Base-by-base conservation (phyloP, 2,888 invertebrate genomes). In the Minunthozetes semirufus region DNA sequence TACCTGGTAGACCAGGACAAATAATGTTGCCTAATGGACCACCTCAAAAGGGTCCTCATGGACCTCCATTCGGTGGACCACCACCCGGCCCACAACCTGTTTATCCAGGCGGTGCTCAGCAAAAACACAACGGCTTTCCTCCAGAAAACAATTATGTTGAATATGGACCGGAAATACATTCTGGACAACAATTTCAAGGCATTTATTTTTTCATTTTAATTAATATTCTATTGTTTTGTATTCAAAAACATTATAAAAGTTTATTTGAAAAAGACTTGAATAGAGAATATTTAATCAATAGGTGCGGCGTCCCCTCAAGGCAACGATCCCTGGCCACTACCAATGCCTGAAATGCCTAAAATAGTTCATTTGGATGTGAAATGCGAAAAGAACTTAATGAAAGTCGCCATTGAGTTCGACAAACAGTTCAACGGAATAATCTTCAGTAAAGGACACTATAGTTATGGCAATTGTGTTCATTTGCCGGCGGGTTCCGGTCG, bases 371-470 rank as follows among this genome's bases (percentile, higher is more conserved):
- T 94, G 15, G 94, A 95, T 80, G 94, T 94, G 0, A 94, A 94
- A 82, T 95, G 94, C 83, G 94, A 94, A 83, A 94, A 94, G 82
- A 93, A 90, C 81, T 87, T 91, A 75, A 95, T 95, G 94, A 90
- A 94, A 82, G 93, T 95, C 0, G 93, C 91, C 80, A 87, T 94
- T n/a, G 92, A 92, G 78, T 94, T 94, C 81, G 94, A 94, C 81
- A 92, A 93, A 81, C 94, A 94, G 0, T 94, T 94, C 86, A 93
- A 91, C 80, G 94, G 94, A n/a, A 93, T 94, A 71, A 92, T 94
- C 53, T 94, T 94, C 86, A 93, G 93, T 77, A 94, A 94, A 75
- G 80, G 94, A 0, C 93, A 94, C 83, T 94, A 94, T 83, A 93
- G 92, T 79, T 93, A 94, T 81, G 89, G 91, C 73, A 92, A 93